Evolutionary conservation across 2,113 vertebrate genomes (phyloP).

Genomic region (Nothoprocta pentlandii): DNA sequence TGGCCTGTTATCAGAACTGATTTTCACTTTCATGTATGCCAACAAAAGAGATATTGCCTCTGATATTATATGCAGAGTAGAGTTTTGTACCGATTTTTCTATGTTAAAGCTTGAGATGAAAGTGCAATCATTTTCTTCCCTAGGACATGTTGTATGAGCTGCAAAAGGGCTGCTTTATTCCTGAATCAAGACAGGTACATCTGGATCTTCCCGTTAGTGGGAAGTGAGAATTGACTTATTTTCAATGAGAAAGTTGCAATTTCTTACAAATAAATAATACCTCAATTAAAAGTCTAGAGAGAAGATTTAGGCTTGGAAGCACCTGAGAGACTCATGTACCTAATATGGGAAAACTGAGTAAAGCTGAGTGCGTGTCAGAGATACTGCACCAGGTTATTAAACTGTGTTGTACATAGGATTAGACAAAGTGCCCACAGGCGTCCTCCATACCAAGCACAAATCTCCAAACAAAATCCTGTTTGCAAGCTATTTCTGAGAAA

Average conservation of each 20-base stretch:
- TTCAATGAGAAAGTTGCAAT: neutral
- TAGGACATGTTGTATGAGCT: neutral
- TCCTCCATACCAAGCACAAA: neutral
- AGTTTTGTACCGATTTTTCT: neutral
- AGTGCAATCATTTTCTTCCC: neutral
- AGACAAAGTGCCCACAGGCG: neutral
- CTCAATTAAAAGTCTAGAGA: neutral
- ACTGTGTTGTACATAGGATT: neutral
- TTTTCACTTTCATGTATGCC: neutral
- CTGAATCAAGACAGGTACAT: neutral
- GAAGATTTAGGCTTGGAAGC: neutral
- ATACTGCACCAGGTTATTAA: neutral
- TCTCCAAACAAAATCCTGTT: neutral
- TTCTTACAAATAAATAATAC: neutral
- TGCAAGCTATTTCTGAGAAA: neutral
- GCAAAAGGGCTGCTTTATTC: neutral
- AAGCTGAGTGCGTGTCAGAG: neutral
- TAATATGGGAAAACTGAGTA: neutral
- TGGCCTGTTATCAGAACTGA: neutral
- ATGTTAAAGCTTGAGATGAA: neutral
- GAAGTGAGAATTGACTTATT: neutral
- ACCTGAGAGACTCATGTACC: neutral
- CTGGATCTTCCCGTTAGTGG: neutral
- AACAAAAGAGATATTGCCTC: neutral
- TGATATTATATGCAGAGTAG: neutral